These are phyloP conservation scores for Fulmarus glacialis DNA, from an alignment of 2,113 vertebrate species.

Conservation along the genomic window DNA sequence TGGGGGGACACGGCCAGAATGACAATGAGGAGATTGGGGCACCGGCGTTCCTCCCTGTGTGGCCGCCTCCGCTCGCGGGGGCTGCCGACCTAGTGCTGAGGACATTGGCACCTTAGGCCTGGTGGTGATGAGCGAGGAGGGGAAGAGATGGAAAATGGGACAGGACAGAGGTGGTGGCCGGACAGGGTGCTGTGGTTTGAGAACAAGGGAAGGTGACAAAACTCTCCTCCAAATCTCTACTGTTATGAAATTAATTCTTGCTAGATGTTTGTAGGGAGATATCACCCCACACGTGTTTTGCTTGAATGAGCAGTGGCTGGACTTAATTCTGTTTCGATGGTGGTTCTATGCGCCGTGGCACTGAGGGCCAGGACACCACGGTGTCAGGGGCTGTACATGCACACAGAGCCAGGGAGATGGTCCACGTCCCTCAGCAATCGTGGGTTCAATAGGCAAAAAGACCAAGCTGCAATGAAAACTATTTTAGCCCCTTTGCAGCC, in stretches of 20 bases:
- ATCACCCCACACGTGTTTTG: fast-evolving
- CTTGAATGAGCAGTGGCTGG: background rate
- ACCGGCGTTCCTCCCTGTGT: background rate
- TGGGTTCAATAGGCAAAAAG: background rate
- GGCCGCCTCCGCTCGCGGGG: background rate
- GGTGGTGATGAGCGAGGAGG: fast-evolving
- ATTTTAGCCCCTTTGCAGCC: background rate
- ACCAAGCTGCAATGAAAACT: background rate
- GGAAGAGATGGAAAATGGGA: background rate
- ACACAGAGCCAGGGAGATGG: background rate
- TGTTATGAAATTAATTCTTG: background rate
- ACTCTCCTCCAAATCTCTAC: background rate
- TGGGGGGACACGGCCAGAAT: conserved; percentile 64
- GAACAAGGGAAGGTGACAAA: background rate
- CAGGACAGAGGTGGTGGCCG: fast-evolving
- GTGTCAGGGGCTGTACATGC: background rate
- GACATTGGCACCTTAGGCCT: fast-evolving
- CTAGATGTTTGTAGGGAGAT: background rate
- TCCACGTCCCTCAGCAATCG: fast-evolving
- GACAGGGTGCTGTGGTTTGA: background rate
- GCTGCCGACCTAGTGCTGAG: background rate
- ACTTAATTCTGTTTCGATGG: background rate
- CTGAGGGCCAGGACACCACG: background rate
- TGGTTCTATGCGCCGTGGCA: fast-evolving
- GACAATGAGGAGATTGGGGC: conserved; percentile 64